Evolutionary conservation across 2,113 vertebrate genomes (phyloP).

Genomic region (Fukomys damarensis): DNA sequence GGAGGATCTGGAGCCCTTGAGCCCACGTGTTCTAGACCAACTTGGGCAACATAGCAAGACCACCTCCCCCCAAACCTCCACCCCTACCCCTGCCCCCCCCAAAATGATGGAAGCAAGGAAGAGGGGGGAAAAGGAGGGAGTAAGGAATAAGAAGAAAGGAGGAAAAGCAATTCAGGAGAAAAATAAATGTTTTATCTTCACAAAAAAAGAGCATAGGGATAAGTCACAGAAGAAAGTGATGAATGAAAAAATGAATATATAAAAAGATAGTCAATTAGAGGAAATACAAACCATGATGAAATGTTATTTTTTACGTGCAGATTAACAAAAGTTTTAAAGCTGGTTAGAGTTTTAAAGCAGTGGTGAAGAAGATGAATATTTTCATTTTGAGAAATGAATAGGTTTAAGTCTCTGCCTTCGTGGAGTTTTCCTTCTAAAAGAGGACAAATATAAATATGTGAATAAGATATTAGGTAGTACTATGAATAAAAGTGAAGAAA

Average conservation of each 20-base stretch:
- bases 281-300: not conserved
- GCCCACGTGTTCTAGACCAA: not conserved
- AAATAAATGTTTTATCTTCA: constrained; percentile 20
- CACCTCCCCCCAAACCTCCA: not conserved
- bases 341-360: too few relatives aligned
- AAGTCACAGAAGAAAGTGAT: not conserved
- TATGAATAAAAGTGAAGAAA: not conserved
- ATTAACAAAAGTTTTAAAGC: not conserved
- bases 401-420: not conserved
- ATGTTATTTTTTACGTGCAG: not conserved
- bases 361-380: not conserved
- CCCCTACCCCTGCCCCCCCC: too few relatives aligned
- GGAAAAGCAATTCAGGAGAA: not conserved
- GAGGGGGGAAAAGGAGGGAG: not conserved
- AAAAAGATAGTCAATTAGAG: not conserved
- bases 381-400: not conserved
- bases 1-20: not conserved
- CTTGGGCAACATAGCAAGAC: not conserved
- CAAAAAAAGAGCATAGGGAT: not conserved
- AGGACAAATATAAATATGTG: not conserved
- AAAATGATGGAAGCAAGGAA: not conserved
- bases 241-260: not conserved
- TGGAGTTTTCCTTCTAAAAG: not conserved
- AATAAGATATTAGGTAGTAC: not conserved
- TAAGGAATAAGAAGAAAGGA: not conserved